Conservation (phyloP, 2,888 invertebrate genomes). For the Oithona nana region DNA sequence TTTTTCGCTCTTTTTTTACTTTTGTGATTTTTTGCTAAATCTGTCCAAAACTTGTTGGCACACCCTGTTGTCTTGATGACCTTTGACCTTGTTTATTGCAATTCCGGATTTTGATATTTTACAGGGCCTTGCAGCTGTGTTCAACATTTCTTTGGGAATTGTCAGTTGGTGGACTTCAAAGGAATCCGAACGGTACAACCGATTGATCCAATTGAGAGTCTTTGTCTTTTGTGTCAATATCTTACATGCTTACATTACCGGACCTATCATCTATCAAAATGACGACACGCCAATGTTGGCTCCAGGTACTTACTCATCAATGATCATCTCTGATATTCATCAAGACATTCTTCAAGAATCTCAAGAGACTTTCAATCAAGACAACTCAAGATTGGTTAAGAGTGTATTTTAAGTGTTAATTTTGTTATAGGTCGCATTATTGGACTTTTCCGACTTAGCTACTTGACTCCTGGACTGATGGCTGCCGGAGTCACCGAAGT, state of each 20-base stretch:
- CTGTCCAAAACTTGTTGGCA: too few species aligned
- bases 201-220: constrained; percentile 9
- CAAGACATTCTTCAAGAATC: not conserved
- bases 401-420: not conserved
- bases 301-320: not conserved
- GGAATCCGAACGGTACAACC: constrained; percentile 12
- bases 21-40: too few species aligned
- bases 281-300: constrained; percentile 11
- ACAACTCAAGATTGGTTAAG: not conserved
- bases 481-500: constrained; percentile 15
- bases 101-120: too few species aligned
- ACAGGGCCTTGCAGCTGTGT: constrained; percentile 9
- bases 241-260: constrained; percentile 14
- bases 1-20: not conserved
- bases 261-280: constrained; percentile 14
- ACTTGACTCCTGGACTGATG: constrained; percentile 13
- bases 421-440: constrained; percentile 10
- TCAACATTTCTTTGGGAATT: constrained; percentile 12
- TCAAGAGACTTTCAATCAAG: not conserved
- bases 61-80: too few species aligned
- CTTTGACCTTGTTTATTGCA: not conserved
- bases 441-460: constrained; percentile 10
- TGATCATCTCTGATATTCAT: not conserved
- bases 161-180: constrained; percentile 13
- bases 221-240: constrained; percentile 13